These are phyloP conservation scores for Stenopsyche tienmushanensis DNA, from an alignment of 1,140 invertebrate genomes.

Conservation along the genomic window DNA sequence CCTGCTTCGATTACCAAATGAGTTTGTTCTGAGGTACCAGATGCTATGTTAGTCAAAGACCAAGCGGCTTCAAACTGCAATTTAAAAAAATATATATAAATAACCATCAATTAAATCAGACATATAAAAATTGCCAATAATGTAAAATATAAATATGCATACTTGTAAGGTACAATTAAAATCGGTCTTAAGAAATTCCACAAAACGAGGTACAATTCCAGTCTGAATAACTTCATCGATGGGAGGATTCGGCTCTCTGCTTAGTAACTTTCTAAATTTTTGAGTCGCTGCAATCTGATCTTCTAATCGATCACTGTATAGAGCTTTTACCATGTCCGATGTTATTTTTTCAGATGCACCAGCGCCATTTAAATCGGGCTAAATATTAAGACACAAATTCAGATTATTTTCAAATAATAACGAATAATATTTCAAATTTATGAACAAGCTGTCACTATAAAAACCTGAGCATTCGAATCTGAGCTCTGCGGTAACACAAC, in stretches of 20 bases:
- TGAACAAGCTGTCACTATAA: neutral
- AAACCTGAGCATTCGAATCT: slow-evolving; percentile 4
- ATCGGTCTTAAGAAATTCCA: slow-evolving; percentile 87
- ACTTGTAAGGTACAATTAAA: slow-evolving; percentile 85
- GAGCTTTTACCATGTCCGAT: slow-evolving; percentile 76
- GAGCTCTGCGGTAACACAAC: slow-evolving; percentile 61
- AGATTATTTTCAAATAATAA: too few species aligned
- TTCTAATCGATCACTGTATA: slow-evolving; percentile 80
- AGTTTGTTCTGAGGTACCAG: slow-evolving; percentile 93
- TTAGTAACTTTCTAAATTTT: slow-evolving; percentile 92
- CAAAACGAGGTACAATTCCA: slow-evolving; percentile 94
- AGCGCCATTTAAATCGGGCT: slow-evolving; percentile 32
- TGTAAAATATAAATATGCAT: slow-evolving; percentile 33
- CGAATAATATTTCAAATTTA: neutral
- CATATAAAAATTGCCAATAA: neutral
- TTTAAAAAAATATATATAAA: neutral
- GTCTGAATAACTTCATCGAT: slow-evolving; percentile 98
- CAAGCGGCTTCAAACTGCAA: slow-evolving; percentile 96
- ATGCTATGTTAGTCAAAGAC: slow-evolving; percentile 97
- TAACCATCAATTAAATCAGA: too few species aligned
- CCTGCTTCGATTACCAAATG: slow-evolving; percentile 91
- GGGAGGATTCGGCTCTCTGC: slow-evolving; percentile 94
- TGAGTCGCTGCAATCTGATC: slow-evolving; percentile 89
- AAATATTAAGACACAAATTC: slow-evolving; percentile 9
- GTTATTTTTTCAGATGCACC: slow-evolving; percentile 59